Evolutionary conservation across 2,797 vertebrate genomes (phyloP).

Genomic region (Scyliorhinus canicula): DNA sequence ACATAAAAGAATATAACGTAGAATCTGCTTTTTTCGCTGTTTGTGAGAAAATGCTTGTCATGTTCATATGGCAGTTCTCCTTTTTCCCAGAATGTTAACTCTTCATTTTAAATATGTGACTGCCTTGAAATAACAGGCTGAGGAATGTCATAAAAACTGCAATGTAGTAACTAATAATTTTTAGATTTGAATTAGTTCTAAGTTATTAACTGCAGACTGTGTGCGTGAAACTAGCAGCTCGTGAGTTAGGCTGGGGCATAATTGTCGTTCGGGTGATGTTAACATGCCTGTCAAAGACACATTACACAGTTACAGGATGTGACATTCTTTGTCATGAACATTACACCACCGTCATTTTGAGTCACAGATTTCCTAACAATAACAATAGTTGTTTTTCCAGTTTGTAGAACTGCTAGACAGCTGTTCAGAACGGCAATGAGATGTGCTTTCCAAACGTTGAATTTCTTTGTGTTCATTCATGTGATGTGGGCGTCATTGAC

Average conservation of each 20-base stretch:
- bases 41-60: background rate
- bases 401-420: background rate
- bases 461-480: background rate
- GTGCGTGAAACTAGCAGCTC: background rate
- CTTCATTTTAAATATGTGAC: background rate
- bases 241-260: background rate
- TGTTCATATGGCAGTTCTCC: background rate
- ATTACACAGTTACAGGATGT: background rate
- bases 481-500: no score
- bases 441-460: background rate
- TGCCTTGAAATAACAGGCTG: background rate
- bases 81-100: background rate
- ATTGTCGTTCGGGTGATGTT: background rate
- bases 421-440: background rate
- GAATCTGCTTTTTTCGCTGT: background rate
- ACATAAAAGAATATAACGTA: background rate
- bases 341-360: background rate
- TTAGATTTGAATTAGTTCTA: background rate
- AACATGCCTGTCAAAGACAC: background rate
- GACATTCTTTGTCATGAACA: background rate
- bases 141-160: background rate
- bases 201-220: background rate
- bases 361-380: background rate
- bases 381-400: background rate
- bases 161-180: background rate